phyloP scores from a whole-genome alignment of 2,888 invertebrate species.

The Sycophila texana region DNA sequence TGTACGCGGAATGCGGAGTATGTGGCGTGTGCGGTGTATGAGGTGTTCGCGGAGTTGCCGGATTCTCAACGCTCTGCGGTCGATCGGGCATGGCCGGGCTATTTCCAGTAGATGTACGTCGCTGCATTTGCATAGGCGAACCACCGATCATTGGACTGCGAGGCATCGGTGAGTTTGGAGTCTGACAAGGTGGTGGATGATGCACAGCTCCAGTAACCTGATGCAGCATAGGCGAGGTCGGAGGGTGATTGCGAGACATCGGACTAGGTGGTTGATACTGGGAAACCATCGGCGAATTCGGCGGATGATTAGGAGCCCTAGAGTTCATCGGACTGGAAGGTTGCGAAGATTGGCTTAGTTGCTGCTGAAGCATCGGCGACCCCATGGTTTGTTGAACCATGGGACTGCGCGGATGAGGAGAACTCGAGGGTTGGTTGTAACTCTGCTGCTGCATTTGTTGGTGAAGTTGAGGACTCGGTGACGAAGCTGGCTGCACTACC shows the following conservation, averaged over 20 bases:
- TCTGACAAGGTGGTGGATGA: conserved; percentile 75
- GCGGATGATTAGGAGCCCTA: conserved; percentile 67
- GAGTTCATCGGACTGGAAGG: conserved; percentile 75
- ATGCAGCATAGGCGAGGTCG: conserved; percentile 77
- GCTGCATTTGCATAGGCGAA: conserved; percentile 76
- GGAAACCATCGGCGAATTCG: conserved; percentile 71
- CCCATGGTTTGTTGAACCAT: conserved; percentile 74
- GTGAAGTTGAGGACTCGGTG: conserved; percentile 73
- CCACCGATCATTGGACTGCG: conserved; percentile 78
- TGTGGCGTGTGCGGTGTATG: conserved; percentile 71
- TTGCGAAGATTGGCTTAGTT: conserved; percentile 71
- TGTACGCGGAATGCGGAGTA: conserved; percentile 63
- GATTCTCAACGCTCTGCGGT: conserved; percentile 80
- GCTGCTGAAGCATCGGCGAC: conserved; percentile 75
- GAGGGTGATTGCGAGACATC: conserved; percentile 70
- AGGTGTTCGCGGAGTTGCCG: conserved; percentile 77
- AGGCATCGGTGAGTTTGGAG: conserved; percentile 77
- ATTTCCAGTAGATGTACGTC: conserved; percentile 78
- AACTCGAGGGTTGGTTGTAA: conserved; percentile 77
- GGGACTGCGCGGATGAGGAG: conserved; percentile 76
- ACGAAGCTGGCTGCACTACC: conserved; percentile 72
- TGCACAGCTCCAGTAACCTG: conserved; percentile 76
- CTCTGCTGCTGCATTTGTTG: conserved; percentile 73
- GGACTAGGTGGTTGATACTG: conserved; percentile 76
- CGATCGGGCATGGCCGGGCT: conserved; percentile 79